A percentile compares a stretch with the other conserved stretches of the same genome.
Conservation (phyloP, 2,888 invertebrate genomes). For the Melanotus villosus region DNA sequence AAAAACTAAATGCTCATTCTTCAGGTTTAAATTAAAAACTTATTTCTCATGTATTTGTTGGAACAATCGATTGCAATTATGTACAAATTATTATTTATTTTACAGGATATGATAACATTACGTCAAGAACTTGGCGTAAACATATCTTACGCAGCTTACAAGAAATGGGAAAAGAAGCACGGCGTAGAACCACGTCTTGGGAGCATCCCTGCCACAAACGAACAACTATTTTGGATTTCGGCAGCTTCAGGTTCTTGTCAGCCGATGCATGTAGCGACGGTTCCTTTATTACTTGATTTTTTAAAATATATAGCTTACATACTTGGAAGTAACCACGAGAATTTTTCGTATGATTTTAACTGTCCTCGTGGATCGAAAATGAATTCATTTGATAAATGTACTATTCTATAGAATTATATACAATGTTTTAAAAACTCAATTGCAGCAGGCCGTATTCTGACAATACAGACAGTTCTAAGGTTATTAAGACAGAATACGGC, state of each 20-base stretch:
- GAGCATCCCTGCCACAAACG: constrained; percentile 3
- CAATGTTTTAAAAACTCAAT: too few species aligned
- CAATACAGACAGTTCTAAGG: too few species aligned
- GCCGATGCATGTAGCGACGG: background rate
- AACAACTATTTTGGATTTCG: constrained; percentile 38
- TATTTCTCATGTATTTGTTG: too few species aligned
- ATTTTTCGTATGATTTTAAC: constrained; percentile 15
- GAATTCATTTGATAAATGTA: constrained; percentile 52
- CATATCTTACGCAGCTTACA: constrained; percentile 87
- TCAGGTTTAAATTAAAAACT: too few species aligned
- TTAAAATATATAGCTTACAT: background rate
- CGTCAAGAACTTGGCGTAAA: constrained; percentile 76
- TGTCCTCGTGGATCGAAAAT: background rate
- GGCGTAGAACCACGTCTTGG: background rate
- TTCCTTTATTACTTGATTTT: background rate
- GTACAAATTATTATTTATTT: too few species aligned
- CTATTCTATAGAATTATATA: too few species aligned
- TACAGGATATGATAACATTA: background rate
- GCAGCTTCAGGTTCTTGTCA: constrained; percentile 18
- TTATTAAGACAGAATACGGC: too few species aligned
- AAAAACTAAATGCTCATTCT: too few species aligned
- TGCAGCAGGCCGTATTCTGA: too few species aligned
- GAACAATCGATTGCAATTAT: too few species aligned
- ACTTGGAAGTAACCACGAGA: background rate
- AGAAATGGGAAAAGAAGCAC: constrained; percentile 73